Percentiles rank a stretch among this genome's conserved stretches.
phyloP scores from a whole-genome alignment of 2,888 invertebrate genomes.

The Lamellibrachia satsuma region DNA sequence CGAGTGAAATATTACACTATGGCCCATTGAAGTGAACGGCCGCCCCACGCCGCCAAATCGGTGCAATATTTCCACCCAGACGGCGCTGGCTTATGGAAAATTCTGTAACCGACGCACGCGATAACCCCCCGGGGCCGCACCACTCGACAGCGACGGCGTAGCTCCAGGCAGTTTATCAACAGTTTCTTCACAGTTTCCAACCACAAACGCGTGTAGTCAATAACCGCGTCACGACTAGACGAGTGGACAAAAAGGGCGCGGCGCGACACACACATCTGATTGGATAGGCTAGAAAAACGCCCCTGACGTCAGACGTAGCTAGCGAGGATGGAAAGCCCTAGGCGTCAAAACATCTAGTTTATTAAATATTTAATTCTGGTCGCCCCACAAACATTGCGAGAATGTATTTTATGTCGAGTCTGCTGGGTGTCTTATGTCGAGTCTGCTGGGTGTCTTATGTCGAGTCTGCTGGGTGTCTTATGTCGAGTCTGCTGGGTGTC shows the following conservation, averaged over 20 bases:
- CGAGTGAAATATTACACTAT: background rate
- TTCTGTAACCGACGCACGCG: background rate
- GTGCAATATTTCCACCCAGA: background rate
- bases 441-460: too few species aligned
- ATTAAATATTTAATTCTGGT: background rate
- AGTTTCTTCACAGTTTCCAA: background rate
- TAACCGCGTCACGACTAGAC: background rate
- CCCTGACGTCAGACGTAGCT: background rate
- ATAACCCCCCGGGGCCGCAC: background rate
- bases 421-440: too few species aligned
- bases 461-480: too few species aligned
- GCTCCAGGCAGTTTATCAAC: background rate
- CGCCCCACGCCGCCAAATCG: background rate
- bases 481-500: too few species aligned
- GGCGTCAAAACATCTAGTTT: background rate
- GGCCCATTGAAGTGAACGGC: background rate
- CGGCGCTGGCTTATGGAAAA: conserved; percentile 11
- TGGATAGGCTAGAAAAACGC: background rate
- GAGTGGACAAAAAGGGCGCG: background rate
- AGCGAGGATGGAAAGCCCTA: background rate
- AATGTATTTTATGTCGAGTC: too few species aligned
- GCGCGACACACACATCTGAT: background rate
- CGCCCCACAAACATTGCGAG: background rate
- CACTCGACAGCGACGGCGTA: background rate
- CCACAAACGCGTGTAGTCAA: background rate